Evolutionary conservation across 2,888 invertebrate species (phyloP).

Genomic region (Cerceris rybyensis): DNA sequence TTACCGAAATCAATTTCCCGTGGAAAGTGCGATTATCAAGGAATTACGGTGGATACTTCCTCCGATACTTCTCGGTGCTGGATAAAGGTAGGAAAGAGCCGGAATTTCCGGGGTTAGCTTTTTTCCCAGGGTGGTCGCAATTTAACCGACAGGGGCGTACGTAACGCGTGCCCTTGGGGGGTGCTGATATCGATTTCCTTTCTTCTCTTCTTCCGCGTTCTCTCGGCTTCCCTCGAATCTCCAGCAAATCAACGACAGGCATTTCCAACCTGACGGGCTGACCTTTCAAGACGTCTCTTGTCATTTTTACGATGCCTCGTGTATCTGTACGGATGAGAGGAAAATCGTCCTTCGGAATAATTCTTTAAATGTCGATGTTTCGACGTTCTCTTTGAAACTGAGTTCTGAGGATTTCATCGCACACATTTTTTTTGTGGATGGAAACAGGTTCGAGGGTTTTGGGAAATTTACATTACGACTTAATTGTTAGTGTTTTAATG

Average conservation of each 20-base stretch:
- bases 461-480: no score
- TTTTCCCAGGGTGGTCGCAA: slow-evolving; percentile 55
- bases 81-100: slow-evolving; percentile 17
- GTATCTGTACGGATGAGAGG: background rate
- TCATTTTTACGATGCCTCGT: slow-evolving; percentile 15
- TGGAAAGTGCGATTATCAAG: background rate
- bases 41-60: background rate
- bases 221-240: slow-evolving; percentile 21
- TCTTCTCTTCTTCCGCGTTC: slow-evolving; percentile 46
- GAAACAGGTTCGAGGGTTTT: no score
- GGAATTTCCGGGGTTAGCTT: slow-evolving; percentile 41
- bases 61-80: slow-evolving; percentile 19
- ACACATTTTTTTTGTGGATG: no score
- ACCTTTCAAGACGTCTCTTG: slow-evolving; percentile 22
- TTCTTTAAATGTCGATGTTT: background rate
- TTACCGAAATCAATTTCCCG: slow-evolving; percentile 30
- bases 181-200: slow-evolving; percentile 73
- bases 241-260: slow-evolving; percentile 50
- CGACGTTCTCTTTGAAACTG: no score
- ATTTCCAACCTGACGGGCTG: slow-evolving; percentile 46
- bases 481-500: no score
- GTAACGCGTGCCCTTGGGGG: slow-evolving; percentile 71
- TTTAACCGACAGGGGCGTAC: slow-evolving; percentile 61
- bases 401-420: no score
- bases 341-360: background rate